These are phyloP conservation scores for Amblyopsis hoosieri DNA, from an alignment of 2,797 vertebrate genomes.

Conservation along the genomic window DNA sequence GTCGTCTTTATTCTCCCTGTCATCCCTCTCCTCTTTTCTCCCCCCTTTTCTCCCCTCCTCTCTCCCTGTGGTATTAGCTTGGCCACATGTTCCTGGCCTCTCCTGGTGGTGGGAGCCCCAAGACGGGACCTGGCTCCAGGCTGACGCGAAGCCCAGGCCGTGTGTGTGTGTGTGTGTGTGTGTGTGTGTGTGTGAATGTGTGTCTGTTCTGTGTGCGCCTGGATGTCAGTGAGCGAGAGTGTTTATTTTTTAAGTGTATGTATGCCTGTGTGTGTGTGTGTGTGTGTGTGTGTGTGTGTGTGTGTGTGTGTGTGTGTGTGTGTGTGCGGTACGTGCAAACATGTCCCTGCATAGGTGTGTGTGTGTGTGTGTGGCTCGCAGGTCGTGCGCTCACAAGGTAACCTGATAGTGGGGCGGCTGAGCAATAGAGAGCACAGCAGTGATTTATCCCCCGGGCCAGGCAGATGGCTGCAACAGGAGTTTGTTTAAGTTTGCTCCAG, in stretches of 20 bases:
- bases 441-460: constrained; percentile 99
- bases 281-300: constrained; percentile 59
- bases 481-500: constrained; percentile 99
- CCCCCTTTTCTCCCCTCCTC: constrained; percentile 34
- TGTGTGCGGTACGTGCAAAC: too few species aligned
- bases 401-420: constrained; percentile 74
- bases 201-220: constrained; percentile 61
- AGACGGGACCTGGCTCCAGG: constrained; percentile 92
- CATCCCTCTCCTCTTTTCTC: not conserved
- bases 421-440: constrained; percentile 79
- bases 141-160: constrained; percentile 78
- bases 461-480: constrained; percentile 99
- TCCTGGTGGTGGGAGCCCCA: constrained; percentile 81
- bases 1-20: not conserved
- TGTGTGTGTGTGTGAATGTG: constrained; percentile 37
- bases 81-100: constrained; percentile 91
- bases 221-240: constrained; percentile 16
- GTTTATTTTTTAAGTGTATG: constrained; percentile 1
- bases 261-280: not conserved
- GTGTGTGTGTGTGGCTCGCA: constrained; percentile 39
- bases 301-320: constrained; percentile 25
- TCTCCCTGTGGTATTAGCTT: constrained; percentile 86
- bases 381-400: constrained; percentile 72
- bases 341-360: constrained; percentile 39
- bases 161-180: constrained; percentile 17